Evolutionary conservation across 2,888 invertebrate genomes (phyloP).

Genomic region (Phaedon cochleariae): DNA sequence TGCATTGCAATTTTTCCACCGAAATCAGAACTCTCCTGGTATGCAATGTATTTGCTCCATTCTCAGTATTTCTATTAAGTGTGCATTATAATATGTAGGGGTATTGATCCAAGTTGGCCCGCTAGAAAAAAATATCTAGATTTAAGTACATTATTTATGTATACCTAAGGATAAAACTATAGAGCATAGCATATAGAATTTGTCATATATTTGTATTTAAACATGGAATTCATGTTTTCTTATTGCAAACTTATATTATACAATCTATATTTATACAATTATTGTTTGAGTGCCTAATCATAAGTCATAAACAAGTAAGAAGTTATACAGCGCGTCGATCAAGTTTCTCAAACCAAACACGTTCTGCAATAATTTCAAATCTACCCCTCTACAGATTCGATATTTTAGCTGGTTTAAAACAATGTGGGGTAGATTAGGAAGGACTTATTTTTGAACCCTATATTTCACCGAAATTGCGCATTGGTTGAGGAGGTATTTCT

Average conservation of each 20-base stretch:
- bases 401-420: background rate
- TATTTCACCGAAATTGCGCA: background rate
- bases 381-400: background rate
- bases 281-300: conserved; percentile 60
- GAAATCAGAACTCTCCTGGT: conserved; percentile 13
- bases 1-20: conserved; percentile 18
- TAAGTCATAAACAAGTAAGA: conserved; percentile 49
- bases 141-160: conserved; percentile 54
- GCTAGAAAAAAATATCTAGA: conserved; percentile 32
- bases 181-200: conserved; percentile 49
- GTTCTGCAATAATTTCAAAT: background rate
- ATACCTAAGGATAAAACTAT: conserved; percentile 47
- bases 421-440: background rate
- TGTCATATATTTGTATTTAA: conserved; percentile 57
- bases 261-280: conserved; percentile 57
- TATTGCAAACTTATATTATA: conserved; percentile 47
- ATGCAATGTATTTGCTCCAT: conserved; percentile 55
- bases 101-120: conserved; percentile 43
- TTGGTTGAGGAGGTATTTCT: background rate
- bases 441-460: background rate
- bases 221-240: conserved; percentile 54
- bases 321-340: conserved; percentile 27
- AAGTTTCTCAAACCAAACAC: background rate
- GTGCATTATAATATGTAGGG: conserved; percentile 55
- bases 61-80: conserved; percentile 60